Percentiles rank a stretch among this genome's conserved stretches.
Conservation (phyloP, 92 coral and sea anemone genomes). For the Scolanthus callimorphus region DNA sequence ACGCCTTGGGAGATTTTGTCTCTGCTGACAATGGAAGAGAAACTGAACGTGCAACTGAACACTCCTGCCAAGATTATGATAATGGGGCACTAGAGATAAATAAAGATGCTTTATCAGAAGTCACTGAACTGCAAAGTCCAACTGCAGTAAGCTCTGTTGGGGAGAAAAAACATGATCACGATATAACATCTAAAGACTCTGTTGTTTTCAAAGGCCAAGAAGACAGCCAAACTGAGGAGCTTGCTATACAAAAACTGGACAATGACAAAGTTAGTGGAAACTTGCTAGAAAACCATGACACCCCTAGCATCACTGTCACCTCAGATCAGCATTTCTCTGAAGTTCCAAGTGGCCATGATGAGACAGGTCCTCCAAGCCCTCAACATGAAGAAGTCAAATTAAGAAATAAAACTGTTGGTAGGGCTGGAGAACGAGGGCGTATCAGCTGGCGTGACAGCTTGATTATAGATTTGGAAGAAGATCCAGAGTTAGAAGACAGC, state of each 20-base stretch:
- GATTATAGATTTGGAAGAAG: conserved; percentile 77
- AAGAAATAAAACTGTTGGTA: conserved; percentile 1
- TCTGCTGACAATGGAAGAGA: too few relatives aligned
- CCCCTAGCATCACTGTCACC: neutral
- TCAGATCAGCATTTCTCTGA: neutral
- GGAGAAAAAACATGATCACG: too few relatives aligned
- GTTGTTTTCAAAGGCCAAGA: conserved; percentile 19
- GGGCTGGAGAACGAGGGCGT: conserved; percentile 15
- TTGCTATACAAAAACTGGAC: neutral
- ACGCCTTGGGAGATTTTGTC: too few relatives aligned
- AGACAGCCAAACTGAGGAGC: conserved; percentile 2
- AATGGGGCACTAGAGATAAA: too few relatives aligned
- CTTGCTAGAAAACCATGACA: neutral
- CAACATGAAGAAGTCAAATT: neutral
- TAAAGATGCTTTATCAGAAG: too few relatives aligned
- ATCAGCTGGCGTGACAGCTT: conserved; percentile 78
- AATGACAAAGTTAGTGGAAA: neutral
- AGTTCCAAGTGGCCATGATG: neutral
- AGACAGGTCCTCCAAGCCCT: conserved; percentile 11
- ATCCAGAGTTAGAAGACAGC: conserved; percentile 66
- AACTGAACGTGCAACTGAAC: too few relatives aligned
- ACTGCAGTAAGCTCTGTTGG: too few relatives aligned
- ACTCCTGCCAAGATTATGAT: too few relatives aligned
- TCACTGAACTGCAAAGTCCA: too few relatives aligned
- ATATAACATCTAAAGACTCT: too few relatives aligned